These are phyloP conservation scores for Tachysurus fulvidraco DNA, from an alignment of 2,113 vertebrate species.

Conservation along the genomic window DNA sequence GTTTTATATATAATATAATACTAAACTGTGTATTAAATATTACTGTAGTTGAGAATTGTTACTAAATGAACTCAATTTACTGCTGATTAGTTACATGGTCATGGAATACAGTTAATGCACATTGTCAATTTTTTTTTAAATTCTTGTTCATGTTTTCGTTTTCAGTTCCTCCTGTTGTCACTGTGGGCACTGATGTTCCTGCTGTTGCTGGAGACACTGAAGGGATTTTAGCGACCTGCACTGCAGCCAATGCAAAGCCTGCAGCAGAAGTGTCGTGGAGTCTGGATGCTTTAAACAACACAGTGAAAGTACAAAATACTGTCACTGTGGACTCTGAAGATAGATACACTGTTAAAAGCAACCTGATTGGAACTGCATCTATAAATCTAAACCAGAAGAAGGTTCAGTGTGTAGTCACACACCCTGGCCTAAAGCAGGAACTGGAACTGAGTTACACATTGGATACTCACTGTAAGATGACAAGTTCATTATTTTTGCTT, in stretches of 20 bases:
- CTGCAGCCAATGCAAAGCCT: conserved; percentile 56
- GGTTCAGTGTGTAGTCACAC: conserved; percentile 58
- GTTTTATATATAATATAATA: too few species aligned
- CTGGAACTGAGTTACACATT: conserved; percentile 33
- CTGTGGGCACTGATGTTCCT: background rate
- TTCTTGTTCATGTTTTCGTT: background rate
- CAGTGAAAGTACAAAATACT: background rate
- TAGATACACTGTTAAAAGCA: conserved; percentile 53
- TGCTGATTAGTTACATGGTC: too few species aligned
- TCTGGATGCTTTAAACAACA: background rate
- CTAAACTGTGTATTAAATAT: too few species aligned
- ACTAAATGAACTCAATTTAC: too few species aligned
- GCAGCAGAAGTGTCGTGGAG: conserved; percentile 54
- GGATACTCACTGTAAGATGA: conserved; percentile 56
- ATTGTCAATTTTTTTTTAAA: background rate
- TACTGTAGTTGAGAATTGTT: too few species aligned
- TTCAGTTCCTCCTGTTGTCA: conserved; percentile 55
- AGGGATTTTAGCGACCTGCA: conserved; percentile 53
- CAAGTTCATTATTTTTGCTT: too few species aligned
- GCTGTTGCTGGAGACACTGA: conserved; percentile 39
- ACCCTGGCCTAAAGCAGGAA: background rate
- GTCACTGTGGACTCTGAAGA: conserved; percentile 28
- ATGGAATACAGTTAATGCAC: too few species aligned
- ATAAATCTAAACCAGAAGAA: conserved; percentile 33
- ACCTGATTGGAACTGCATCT: conserved; percentile 51